Base-by-base conservation (phyloP, 2,888 invertebrate species). In the Muscina levida region DNA sequence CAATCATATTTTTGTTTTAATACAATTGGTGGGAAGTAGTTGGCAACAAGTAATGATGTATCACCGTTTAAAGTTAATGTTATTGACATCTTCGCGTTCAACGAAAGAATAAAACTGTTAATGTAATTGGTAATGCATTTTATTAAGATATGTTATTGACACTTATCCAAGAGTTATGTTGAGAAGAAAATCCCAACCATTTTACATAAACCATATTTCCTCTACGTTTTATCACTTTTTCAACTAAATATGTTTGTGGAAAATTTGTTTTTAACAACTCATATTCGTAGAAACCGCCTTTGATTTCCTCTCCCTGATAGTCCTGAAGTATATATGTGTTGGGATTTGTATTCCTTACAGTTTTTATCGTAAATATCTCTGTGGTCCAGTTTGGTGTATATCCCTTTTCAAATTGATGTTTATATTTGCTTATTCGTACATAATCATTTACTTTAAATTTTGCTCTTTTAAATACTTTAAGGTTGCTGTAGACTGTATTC, bases 351-450 rank as follows among this genome's bases (percentile, higher is more conserved):
- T 82, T 53, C 82, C 85, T 77, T 71, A 88, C 74, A 78, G 82
- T 79, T 26, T 68, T 74, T 46, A 87, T 84, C 73, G 83, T 82
- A 80, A 87, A 87, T 62, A 87, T 80, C 80, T 87, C 87, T 11
- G 84, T 84, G n/a, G 86, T 84, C 86, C 87, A 87, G 73, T 86
- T 85, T 0, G 86, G 85, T 46, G 85, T 86, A 72, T n/a, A n/a
- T n/a, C n/a, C n/a, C n/a, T n/a, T n/a, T n/a, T 76, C 78, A 72
- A 81, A 82, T 42, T 71, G 13, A 82, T 83, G 74, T 53, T 83
- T 79, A 51, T 79, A 82, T 76, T 83, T 81, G 76, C 80, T 82
- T 72, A 83, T 81, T 65, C 83, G 72, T 22, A 82, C 79, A 65
- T 68, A 17, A 67, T 79, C 83, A 8, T 66, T 67, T 48, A 78